Evolutionary conservation across 2,888 invertebrate species (phyloP).

Genomic region (Phaonia tiefii): DNA sequence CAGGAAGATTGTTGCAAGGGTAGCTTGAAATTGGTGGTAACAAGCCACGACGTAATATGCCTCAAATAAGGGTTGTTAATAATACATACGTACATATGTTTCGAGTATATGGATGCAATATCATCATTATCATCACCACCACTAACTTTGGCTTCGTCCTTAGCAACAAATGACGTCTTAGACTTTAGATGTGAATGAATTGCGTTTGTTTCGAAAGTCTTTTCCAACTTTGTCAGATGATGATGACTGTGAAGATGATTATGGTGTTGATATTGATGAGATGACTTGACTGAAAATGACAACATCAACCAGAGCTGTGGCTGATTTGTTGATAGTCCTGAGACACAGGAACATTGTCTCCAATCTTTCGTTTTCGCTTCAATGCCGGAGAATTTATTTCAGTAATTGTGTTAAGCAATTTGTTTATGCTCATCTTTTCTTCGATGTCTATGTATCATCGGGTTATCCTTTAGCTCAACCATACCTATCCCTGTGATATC

Average conservation of each 20-base stretch:
- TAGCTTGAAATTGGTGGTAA: slow-evolving; percentile 42
- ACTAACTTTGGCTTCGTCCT: neutral
- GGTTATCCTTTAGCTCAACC: neutral
- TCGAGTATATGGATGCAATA: slow-evolving; percentile 31
- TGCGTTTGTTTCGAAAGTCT: slow-evolving; percentile 37
- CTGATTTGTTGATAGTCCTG: slow-evolving; percentile 5
- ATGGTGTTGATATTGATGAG: slow-evolving; percentile 25
- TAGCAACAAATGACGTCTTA: slow-evolving; percentile 29
- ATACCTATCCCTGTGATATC: slow-evolving; percentile 22
- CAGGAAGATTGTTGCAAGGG: slow-evolving; percentile 38
- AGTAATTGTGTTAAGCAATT: slow-evolving; percentile 48
- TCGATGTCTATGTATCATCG: slow-evolving; percentile 1
- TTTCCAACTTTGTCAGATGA: slow-evolving; percentile 23
- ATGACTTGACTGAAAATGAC: slow-evolving; percentile 44
- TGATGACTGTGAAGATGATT: slow-evolving; percentile 18
- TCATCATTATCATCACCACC: slow-evolving; percentile 2
- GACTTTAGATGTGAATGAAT: slow-evolving; percentile 5
- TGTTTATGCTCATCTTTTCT: slow-evolving; percentile 17
- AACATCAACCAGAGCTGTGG: neutral
- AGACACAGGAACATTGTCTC: slow-evolving; percentile 4
- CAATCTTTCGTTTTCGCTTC: neutral
- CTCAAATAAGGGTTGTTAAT: slow-evolving; percentile 57
- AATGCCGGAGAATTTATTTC: slow-evolving; percentile 33
- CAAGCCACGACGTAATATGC: slow-evolving; percentile 38
- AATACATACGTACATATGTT: slow-evolving; percentile 13